Conservation (phyloP, 2,888 invertebrate species). For the Agrotis segetum region DNA sequence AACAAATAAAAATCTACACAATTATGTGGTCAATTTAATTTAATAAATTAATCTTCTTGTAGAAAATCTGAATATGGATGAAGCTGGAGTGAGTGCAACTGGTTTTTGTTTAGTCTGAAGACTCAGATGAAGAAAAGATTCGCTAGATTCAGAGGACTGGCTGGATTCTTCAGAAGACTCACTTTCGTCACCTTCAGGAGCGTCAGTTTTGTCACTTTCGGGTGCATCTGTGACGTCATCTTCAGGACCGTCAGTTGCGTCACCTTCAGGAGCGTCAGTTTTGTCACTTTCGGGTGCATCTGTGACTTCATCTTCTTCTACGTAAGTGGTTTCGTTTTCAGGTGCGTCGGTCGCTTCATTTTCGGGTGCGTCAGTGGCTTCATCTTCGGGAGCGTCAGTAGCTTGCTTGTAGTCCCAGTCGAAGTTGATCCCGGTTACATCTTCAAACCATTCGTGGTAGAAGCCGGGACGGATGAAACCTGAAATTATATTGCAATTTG, state of each 20-base stretch:
- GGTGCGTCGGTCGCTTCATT: too few species aligned
- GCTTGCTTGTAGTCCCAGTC: constrained; percentile 50
- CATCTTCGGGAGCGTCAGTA: too few species aligned
- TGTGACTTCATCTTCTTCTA: neutral
- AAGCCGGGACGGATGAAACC: constrained; percentile 73
- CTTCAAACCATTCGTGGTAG: constrained; percentile 69
- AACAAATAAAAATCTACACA: constrained; percentile 4
- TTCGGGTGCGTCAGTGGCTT: too few species aligned
- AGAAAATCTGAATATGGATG: neutral
- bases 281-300: neutral
- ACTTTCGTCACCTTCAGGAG: neutral
- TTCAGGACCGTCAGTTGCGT: neutral
- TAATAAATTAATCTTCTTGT: neutral
- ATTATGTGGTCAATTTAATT: constrained; percentile 1
- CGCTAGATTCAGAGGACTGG: constrained; percentile 17
- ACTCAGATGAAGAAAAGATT: constrained; percentile 11
- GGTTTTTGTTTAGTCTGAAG: constrained; percentile 8
- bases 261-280: too few species aligned
- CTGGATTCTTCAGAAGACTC: neutral
- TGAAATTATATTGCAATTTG: neutral
- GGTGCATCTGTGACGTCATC: neutral
- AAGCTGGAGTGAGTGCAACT: neutral
- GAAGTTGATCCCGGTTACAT: constrained; percentile 68
- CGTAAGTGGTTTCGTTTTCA: neutral
- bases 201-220: neutral